These are phyloP conservation scores for Dysmachus trigonus DNA, from an alignment of 2,888 invertebrate species.

Conservation along the genomic window DNA sequence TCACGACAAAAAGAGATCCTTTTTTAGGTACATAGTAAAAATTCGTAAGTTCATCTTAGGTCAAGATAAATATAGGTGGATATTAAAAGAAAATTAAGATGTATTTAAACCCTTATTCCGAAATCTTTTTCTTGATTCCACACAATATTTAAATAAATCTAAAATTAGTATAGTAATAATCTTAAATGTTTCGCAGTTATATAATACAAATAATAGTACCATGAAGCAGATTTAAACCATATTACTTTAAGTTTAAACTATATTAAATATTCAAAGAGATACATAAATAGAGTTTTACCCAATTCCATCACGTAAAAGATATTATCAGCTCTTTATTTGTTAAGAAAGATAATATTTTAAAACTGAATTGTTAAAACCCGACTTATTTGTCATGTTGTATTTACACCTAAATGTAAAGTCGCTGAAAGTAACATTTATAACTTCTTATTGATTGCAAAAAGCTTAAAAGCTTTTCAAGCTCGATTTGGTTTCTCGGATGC, in stretches of 20 bases:
- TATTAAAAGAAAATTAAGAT: neutral
- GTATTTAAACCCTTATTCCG: neutral
- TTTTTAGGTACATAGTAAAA: too few relatives aligned
- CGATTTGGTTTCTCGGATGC: neutral
- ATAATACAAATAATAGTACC: too few relatives aligned
- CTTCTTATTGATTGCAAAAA: neutral
- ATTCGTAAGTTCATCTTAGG: neutral
- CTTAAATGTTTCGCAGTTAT: too few relatives aligned
- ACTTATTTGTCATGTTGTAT: neutral
- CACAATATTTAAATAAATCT: neutral
- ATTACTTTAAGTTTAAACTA: neutral
- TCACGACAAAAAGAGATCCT: neutral
- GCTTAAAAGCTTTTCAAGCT: neutral
- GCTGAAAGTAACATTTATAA: neutral
- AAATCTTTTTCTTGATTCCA: neutral
- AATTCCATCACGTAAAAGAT: neutral
- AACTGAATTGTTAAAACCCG: neutral
- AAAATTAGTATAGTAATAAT: neutral
- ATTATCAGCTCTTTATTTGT: neutral
- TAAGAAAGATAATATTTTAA: neutral
- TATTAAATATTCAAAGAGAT: neutral
- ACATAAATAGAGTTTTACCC: neutral
- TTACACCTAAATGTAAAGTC: neutral
- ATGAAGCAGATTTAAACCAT: neutral
- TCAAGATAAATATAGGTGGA: neutral